Evolutionary conservation across 2,113 vertebrate species (phyloP), one percentile per base, ranked within the genome.

Genomic region (Lutjanus erythropterus): DNA sequence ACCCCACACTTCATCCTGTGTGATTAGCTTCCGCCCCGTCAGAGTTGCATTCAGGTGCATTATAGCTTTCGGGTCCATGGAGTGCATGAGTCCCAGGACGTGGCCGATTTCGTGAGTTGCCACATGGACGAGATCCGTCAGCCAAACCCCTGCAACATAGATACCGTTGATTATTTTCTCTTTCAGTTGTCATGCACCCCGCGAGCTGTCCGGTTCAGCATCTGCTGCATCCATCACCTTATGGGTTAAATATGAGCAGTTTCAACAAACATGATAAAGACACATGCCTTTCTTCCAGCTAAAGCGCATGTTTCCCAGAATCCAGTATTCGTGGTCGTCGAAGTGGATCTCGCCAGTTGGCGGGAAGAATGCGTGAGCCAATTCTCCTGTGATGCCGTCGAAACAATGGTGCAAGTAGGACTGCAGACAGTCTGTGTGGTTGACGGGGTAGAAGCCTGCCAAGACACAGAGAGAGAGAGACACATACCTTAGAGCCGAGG

Each of bases 31-130:
- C 21, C 96, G 97, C 49, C 98, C 97, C 0, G 97, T 97, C 91
- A 99, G 55, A 0, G 98, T 99, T 79, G 98, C 97, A 0, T 99
- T 99, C 84, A 98, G 94, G 91, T 99, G 97, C 98, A 99, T 99
- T 78, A 99, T 95, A 23, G 98, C 97, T 0, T 78, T 94, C 0
- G 95, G 88, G 47, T 98, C 95, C 91, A 96, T 93, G 1, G 98
- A 99, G 92, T 99, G 98, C 98, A 99, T 99, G 35, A 99, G 95
- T 2, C 98, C 98, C 27, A 99, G 88, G 2, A 95, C 96, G 0
- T 99, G 98, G 3, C 98, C 98, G 0, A 99, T 98, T 91, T 99
- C 98, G 0, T 99, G 98, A 31, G 97, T 97, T 0, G 98, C 97
- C 31, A 99, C 96, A 0, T 99, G 98, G 6, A 99, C 97, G 71